A percentile compares a stretch with the other conserved stretches of the same genome.
Evolutionary conservation across 2,797 vertebrate genomes (phyloP).

Genomic region (Urophycis tenuis): DNA sequence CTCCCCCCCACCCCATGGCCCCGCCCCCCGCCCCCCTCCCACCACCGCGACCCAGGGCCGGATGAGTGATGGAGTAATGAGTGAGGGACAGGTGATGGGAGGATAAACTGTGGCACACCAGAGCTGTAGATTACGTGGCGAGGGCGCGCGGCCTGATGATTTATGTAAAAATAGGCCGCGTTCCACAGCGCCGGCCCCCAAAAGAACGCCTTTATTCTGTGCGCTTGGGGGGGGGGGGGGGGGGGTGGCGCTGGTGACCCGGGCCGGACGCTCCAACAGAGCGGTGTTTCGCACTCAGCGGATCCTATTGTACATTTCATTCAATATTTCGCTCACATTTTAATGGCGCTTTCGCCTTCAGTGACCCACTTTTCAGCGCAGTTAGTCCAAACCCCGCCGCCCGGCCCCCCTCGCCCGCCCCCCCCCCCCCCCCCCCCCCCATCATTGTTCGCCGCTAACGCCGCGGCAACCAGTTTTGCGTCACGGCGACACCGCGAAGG

Average conservation of each 20-base stretch:
- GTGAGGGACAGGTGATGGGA: constrained; percentile 57
- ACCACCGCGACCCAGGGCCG: too few relatives aligned
- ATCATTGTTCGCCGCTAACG: not conserved
- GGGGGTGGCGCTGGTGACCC: too few relatives aligned
- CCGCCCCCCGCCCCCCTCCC: too few relatives aligned
- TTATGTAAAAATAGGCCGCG: not conserved
- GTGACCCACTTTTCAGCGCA: not conserved
- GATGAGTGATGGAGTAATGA: constrained; percentile 42
- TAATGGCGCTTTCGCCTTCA: not conserved
- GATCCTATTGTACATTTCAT: not conserved
- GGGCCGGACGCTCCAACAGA: too few relatives aligned
- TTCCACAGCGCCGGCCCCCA: not conserved
- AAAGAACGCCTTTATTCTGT: not conserved
- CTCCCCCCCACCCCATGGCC: too few relatives aligned
- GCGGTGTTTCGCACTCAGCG: not conserved
- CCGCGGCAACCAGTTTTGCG: not conserved
- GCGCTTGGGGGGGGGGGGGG: too few relatives aligned
- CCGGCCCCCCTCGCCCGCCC: too few relatives aligned
- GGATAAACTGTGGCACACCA: constrained; percentile 47
- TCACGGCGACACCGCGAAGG: not conserved
- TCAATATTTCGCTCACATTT: not conserved
- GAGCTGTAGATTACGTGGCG: constrained; percentile 42
- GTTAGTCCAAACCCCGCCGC: not conserved
- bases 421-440: too few relatives aligned
- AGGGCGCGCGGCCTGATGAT: not conserved